Base-by-base conservation (phyloP, 2,797 vertebrate species). In the Botia kubotai region DNA sequence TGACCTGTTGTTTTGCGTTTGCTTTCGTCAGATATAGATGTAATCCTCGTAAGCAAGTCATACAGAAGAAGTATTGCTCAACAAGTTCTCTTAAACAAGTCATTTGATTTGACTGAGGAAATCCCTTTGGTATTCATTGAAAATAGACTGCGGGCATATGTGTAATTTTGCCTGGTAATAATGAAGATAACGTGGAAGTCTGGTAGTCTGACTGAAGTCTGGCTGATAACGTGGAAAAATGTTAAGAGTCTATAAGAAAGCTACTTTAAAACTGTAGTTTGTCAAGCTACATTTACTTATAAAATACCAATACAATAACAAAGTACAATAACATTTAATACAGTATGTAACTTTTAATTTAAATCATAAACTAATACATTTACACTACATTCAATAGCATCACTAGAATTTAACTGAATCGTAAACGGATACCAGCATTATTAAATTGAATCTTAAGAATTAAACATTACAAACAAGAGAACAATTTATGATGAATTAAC, bases 61-160 rank as follows among this genome's bases (percentile, higher is more conserved):
- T 29, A 17, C 60, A 65, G 62, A 60, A 77, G 29, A 58, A 36
- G 50, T n/a, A 67, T 86, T 82, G 69, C 85, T 39, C 66, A 82
- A 86, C 21, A 52, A 67, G 50, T 46, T 74, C 21, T 68, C 13
- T 68, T 23, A 29, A 5, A 53, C 71, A 57, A 33, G 21, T 14
- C 17, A 11, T 14, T 55, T 78, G n/a, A 67, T 14, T 33, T 6
- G 60, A 23, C 55, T 2, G 11, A 48, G 14, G 29, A 72, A 55
- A 71, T 62, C 8, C 53, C 7, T 67, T n/a, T 53, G 1, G 6
- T 11, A 48, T 0, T 68, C 4, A n/a, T n/a, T 10, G 11, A 53
- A 52, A 4, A 75, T 1, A 0, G 11, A 66, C 8, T 66, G 2
- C 2, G 33, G 14, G 26, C 26, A 63, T 11, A 50, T 1, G 46